Evolutionary conservation across 2,797 vertebrate genomes (phyloP).

Genomic region (Neostethus bicornis): DNA sequence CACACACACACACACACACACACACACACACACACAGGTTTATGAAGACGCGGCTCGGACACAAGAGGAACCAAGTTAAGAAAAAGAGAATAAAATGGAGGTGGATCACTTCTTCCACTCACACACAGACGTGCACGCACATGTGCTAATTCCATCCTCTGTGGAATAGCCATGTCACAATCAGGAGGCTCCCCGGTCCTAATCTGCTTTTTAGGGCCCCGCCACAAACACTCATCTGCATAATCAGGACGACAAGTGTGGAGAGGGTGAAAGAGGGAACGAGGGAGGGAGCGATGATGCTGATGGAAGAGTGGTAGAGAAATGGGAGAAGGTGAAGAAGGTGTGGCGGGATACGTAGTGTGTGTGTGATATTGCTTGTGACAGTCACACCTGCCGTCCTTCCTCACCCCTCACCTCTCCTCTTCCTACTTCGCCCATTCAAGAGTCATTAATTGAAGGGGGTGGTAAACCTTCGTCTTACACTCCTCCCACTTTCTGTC

Average conservation of each 20-base stretch:
- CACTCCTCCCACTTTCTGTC: background rate
- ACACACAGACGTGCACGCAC: constrained; percentile 11
- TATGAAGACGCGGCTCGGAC: constrained; percentile 24
- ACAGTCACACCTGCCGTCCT: constrained; percentile 86
- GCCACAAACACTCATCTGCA: constrained; percentile 79
- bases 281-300: constrained; percentile 33
- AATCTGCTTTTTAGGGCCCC: constrained; percentile 81
- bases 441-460: constrained; percentile 45
- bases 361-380: constrained; percentile 80
- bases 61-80: constrained; percentile 27
- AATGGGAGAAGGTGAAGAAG: constrained; percentile 2
- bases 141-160: constrained; percentile 64
- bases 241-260: constrained; percentile 86
- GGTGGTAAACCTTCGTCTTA: constrained; percentile 19
- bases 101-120: constrained; percentile 16
- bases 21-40: constrained; percentile 6
- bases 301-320: constrained; percentile 16
- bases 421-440: constrained; percentile 47
- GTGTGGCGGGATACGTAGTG: constrained; percentile 8
- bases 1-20: constrained; percentile 26
- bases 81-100: constrained; percentile 33
- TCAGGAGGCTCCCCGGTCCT: constrained; percentile 73
- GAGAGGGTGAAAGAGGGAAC: constrained; percentile 72
- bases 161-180: constrained; percentile 79
- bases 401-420: constrained; percentile 56